Base-by-base conservation (phyloP, 1,140 invertebrate genomes). In the Idris sp. region DNA sequence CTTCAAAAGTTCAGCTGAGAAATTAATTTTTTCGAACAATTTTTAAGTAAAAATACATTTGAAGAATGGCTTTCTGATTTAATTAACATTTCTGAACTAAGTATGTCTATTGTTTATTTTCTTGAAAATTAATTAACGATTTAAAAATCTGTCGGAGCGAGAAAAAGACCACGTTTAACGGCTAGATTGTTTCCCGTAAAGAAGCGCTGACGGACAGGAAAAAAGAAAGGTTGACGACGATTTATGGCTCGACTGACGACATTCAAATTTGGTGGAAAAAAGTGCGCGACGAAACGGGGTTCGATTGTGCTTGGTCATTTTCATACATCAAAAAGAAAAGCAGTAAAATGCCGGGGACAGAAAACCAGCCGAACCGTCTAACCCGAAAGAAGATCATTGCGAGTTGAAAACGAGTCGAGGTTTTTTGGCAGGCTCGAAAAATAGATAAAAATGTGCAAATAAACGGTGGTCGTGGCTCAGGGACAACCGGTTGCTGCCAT, bases 371-470 rank as follows among this genome's bases (percentile, higher is more conserved):
- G 44, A 46, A 40, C 41, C 36, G 43, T 62, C 58, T 64, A 59
- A n/a, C 51, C 62, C 64, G 41, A 77, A 77, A 77, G 75, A 65
- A 65, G 71, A 77, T 56, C 41, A 67, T 71, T 58, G 54, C 48
- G 54, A 35, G 41, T 71, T 58, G 68, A 72, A 65, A 76, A 73
- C 77, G 65, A 76, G 65, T 61, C 26, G 49, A 51, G 69, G 79
- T 83, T 83, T 84, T 84, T 83, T 84, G 79, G 80, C 80, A 76
- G 73, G 69, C 74, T 79, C 78, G 83, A 85, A 86, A 86, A 86
- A 86, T 86, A 86, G 81, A 86, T 86, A 87, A 86, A 86, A 86
- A 87, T 86, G 83, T 78, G 81, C 84, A 85, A 86, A 86, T 85
- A 86, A 86, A 85, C 81, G 81, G 73, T 76, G 81, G 80, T 79